Conservation (phyloP, 2,888 invertebrate species). For the Cylindroiulus punctatus region DNA sequence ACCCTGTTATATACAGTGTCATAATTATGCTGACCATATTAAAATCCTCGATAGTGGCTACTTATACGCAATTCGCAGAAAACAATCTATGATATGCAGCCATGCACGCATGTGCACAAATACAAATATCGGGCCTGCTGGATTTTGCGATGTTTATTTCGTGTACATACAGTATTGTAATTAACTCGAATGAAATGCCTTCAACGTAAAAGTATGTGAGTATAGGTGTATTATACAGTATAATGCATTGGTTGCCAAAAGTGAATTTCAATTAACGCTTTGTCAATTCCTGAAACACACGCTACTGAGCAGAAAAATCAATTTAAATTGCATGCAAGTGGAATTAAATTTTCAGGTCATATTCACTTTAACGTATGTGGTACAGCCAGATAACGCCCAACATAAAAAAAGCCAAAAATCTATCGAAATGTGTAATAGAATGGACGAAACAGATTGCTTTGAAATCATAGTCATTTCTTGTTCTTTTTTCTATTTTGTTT, state of each 20-base stretch:
- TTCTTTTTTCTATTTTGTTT: slow-evolving; percentile 22
- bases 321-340: not conserved
- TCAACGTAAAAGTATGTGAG: too few species aligned
- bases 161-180: too few species aligned
- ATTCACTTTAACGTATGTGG: not conserved
- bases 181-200: too few species aligned
- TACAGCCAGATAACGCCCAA: not conserved
- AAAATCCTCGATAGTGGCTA: too few species aligned
- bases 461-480: slow-evolving; percentile 23
- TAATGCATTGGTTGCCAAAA: not conserved
- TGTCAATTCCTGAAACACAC: not conserved
- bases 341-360: slow-evolving; percentile 19
- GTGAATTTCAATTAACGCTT: not conserved
- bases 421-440: not conserved
- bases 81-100: too few species aligned
- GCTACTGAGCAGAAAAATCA: not conserved
- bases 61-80: too few species aligned
- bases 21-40: too few species aligned
- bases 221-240: too few species aligned
- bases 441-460: slow-evolving; percentile 39
- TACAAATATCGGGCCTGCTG: too few species aligned
- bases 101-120: too few species aligned
- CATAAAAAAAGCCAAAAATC: not conserved
- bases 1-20: too few species aligned
- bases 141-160: too few species aligned